Conservation (phyloP, 1,140 invertebrate genomes). For the Bombus polaris region DNA sequence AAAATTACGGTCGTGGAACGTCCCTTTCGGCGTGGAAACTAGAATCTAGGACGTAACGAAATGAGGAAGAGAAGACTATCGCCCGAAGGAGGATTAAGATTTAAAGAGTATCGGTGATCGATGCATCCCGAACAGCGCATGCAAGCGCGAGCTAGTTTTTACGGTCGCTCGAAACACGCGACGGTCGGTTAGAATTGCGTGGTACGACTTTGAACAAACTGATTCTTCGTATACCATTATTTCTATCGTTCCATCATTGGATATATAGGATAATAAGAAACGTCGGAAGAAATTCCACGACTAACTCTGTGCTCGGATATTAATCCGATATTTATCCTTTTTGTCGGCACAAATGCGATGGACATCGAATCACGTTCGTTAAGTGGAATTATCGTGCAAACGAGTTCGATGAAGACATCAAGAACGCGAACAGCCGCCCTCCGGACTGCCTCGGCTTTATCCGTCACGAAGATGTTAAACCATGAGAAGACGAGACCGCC, state of each 20-base stretch:
- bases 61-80: conserved; percentile 27
- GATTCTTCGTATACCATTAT: neutral
- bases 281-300: neutral
- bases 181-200: conserved; percentile 3
- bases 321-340: neutral
- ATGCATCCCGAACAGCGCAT: conserved; percentile 30
- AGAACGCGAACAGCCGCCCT: neutral
- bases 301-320: neutral
- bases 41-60: conserved; percentile 29
- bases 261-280: neutral
- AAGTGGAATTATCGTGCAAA: neutral
- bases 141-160: conserved; percentile 24
- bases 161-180: neutral
- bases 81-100: conserved; percentile 13
- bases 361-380: too few relatives aligned
- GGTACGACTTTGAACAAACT: neutral
- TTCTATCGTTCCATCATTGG: neutral
- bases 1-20: conserved; percentile 35
- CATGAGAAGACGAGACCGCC: neutral
- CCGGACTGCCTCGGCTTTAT: too few relatives aligned
- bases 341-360: neutral
- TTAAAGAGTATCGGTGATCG: conserved; percentile 35
- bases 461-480: neutral
- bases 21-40: conserved; percentile 45
- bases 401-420: neutral